Base-by-base conservation (phyloP, 1,140 invertebrate genomes). In the Heliothis virescens region DNA sequence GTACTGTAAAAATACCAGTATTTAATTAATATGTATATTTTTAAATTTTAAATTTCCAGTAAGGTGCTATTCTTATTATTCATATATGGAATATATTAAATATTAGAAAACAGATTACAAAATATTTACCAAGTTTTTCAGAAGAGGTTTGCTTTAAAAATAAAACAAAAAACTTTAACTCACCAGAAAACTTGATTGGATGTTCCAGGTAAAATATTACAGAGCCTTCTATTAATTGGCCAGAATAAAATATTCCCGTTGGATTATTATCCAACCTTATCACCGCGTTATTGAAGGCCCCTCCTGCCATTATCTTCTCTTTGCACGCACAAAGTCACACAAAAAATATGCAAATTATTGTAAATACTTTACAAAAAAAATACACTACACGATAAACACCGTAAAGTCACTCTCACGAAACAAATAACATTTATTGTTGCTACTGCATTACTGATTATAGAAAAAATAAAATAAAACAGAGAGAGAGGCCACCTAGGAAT, bases 151-250 rank as follows among this genome's bases (percentile, higher is more conserved):
- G 5, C 3, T 5, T 53, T 16, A 7, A 16, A 16, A 16, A 55
- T n/a, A 7, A 16, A 13, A n/a, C 2, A 18, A 11, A 67, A 15
- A 52, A 12, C 13, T 16, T 13, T 16, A 74, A 80, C 15, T 84
- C 85, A 92, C 90, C 86, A 50, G 79, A 74, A 75, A 86, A 83
- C 34, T 62, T 72, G 15, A 90, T 26, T 7, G 85, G 82, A 57
- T 80, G 34, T 41, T 80, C 75, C 13, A 91, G 67, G 48, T 84
- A 80, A 80, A 91, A 91, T 16, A 80, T 69, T 29, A 92, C 21
- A 21, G 79, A 87, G 29, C 90, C 90, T 1, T 77, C 78, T 9
- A 92, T 59, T 3, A 82, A n/a, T 63, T 92, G 90, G 9, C 89
- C 90, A 29, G 89, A 84, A 80, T 92, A 92, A 77, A 85, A 92